A percentile compares a stretch with the other conserved stretches of the same genome.
Conservation (phyloP, 2,888 invertebrate species). For the Drosophila phalerata region DNA sequence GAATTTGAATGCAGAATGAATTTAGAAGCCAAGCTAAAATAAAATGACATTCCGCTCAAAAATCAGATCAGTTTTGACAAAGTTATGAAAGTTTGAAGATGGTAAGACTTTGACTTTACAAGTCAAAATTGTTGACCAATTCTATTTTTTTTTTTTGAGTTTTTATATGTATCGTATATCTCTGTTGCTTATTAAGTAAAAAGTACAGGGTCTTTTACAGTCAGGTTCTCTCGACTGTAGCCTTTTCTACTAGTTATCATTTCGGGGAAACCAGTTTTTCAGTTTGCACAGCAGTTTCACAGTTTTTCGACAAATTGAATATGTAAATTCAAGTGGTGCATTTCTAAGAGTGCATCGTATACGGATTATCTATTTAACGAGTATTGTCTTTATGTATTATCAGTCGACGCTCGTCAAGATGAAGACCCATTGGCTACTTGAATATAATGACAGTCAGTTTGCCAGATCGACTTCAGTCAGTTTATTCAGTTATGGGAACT, state of each 20-base stretch:
- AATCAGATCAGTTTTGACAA: too few species aligned
- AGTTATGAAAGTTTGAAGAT: too few species aligned
- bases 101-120: too few species aligned
- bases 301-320: conserved; percentile 10
- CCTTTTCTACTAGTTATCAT: not conserved
- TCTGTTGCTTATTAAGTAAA: not conserved
- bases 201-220: conserved; percentile 1
- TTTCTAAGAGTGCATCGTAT: conserved; percentile 6
- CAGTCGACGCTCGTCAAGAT: not conserved
- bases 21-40: too few species aligned
- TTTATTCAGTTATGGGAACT: conserved; percentile 25
- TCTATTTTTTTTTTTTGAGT: too few species aligned
- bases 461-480: not conserved
- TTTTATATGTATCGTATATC: too few species aligned
- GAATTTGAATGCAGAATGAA: too few species aligned
- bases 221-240: not conserved
- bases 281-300: conserved; percentile 3
- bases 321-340: conserved; percentile 24
- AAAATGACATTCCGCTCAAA: too few species aligned
- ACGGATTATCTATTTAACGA: conserved; percentile 21
- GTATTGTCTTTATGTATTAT: conserved; percentile 19
- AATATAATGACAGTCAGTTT: not conserved
- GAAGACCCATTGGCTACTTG: conserved; percentile 31
- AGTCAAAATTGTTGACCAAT: too few species aligned
- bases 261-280: conserved; percentile 11